Evolutionary conservation across 2,113 vertebrate genomes (phyloP).

Genomic region (Scophthalmus maximus): DNA sequence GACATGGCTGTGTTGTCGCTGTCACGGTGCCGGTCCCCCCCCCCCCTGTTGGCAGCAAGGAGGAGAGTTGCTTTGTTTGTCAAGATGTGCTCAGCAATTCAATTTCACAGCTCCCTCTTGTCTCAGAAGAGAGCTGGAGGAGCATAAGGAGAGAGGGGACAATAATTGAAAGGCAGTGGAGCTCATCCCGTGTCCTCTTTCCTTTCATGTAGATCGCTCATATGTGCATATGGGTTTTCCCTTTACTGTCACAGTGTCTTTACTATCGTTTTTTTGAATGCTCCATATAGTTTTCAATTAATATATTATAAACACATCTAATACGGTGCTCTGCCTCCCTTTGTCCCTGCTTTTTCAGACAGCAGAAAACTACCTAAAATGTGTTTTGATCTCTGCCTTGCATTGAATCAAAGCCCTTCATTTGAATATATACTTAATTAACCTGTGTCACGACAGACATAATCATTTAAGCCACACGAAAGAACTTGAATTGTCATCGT

Average conservation of each 20-base stretch:
- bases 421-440: conserved; percentile 44
- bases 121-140: conserved; percentile 64
- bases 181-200: conserved; percentile 61
- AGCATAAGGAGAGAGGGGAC: conserved; percentile 55
- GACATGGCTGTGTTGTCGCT: conserved; percentile 60
- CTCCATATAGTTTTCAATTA: not conserved
- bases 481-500: not conserved
- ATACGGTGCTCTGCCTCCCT: conserved; percentile 5
- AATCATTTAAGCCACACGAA: not conserved
- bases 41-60: conserved; percentile 42
- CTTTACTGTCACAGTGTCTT: conserved; percentile 15
- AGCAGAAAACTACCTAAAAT: conserved; percentile 25
- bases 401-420: conserved; percentile 50
- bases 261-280: not conserved
- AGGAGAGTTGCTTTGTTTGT: conserved; percentile 74
- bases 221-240: conserved; percentile 21
- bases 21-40: conserved; percentile 49
- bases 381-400: conserved; percentile 38
- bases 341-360: conserved; percentile 12
- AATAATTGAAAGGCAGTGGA: conserved; percentile 76
- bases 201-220: conserved; percentile 21
- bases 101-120: conserved; percentile 68
- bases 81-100: conserved; percentile 73
- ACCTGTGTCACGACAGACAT: not conserved
- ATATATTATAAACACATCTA: conserved; percentile 4